Base-by-base conservation (phyloP, 1,140 invertebrate species). In the Drosophila melanica region DNA sequence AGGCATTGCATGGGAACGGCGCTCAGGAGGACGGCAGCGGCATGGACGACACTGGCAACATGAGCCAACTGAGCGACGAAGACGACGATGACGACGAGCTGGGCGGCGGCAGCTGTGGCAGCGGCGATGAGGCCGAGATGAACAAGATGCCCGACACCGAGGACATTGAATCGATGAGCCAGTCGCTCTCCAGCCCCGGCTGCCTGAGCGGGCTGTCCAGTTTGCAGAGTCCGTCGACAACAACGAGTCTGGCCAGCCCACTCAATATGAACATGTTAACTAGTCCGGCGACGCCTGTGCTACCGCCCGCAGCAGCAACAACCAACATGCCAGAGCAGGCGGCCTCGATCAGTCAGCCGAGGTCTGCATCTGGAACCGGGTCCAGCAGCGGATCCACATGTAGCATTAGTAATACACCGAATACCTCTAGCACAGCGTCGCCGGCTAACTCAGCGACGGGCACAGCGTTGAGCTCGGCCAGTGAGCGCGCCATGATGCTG, bases 131-230 rank as follows among this genome's bases (percentile, higher is more conserved):
- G 39, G 93, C 93, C 62, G 96, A 96, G 44, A 93, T 93, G 63
- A 95, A 94, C 70, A 96, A 94, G 87, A 94, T 93, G 55, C 94
- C 93, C 55, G 94, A 94, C 45, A 55, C 23, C 3, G 95, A 96
- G 70, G 95, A 95, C 78, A 92, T 90, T 50, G 93, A 94, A 68
- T 94, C 94, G 75, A 92, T 94, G 16, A 94, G 94, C 70, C 94
- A 94, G 58, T 96, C 96, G 0, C 92, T 96, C 62, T 96, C 96
- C 55, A 96, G 95, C 92, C 96, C 96, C 0, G 96, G 96, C 4
- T 95, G 94, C 30, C 92, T 96, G 14, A 96, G 95, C 58, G 96
- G 94, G 5, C 93, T 97, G 41, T 96, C 96, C 57, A 96, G 95
- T 84, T 93, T 97, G 6, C 96, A 96, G 41, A 96, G 95, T 73